Base-by-base conservation (phyloP, 2,888 invertebrate species). In the Lottia gigantea region DNA sequence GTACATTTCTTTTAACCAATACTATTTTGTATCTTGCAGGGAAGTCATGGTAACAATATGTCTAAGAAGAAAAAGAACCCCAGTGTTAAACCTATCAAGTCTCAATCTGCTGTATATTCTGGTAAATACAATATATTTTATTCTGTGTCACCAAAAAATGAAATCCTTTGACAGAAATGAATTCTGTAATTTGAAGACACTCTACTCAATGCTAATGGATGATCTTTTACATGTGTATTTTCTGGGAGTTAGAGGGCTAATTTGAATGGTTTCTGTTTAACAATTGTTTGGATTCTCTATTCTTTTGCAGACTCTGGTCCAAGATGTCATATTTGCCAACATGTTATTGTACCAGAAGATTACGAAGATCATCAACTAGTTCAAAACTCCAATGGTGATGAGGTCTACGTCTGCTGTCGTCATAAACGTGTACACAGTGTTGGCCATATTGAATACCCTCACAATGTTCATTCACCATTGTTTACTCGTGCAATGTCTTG, bases 361-460 rank as follows among this genome's bases (percentile, higher is more conserved):
- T 46, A n/a, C 68, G 68, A 19, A 40, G 73, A 23, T 70, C 67
- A 65, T 23, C 64, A 65, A 23, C 64, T 62, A 47, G 61, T 66
- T 19, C 62, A 62, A 25, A 62, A 47, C 23, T 69, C 71, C 2
- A 49, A 67, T 11, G 71, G 72, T 62, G 67, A 70, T 16, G 72
- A 74, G 47, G 63, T 69, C 14, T 72, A 70, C 46, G 68, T 80
- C 25, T 83, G 81, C 66, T 80, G 80, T 66, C 81, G 82, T 31
- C 84, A 85, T 70, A 75, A 81, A 2, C 80, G 85, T n/a, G 82
- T 83, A 19, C 85, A 85, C 76, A 85, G 85, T 75, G 79, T 84
- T 65, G 80, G 83, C 66, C 84, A 85, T 71, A 80, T 85, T 40
- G 83, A 83, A 49, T 75, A 74, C 68, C 64, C 74, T 1, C 74